Conservation (phyloP, 2,113 vertebrate genomes). For the Caretta caretta region DNA sequence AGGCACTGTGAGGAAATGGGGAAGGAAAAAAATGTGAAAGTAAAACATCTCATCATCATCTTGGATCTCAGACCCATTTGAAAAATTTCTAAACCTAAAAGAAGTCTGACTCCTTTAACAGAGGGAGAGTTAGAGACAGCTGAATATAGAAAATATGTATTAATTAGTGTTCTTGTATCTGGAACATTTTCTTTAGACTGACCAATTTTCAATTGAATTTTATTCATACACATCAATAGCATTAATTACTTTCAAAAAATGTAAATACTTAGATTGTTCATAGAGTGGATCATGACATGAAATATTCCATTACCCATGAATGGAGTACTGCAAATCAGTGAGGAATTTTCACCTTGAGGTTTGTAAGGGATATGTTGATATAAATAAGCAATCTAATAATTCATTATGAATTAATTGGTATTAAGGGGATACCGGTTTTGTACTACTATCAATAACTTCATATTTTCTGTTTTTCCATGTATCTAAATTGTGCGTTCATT, state of each 20-base stretch:
- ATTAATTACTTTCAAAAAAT: background rate
- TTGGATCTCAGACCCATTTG: background rate
- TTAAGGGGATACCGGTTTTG: rapidly evolving
- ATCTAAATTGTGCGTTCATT: background rate
- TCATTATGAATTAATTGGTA: background rate
- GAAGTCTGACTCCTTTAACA: background rate
- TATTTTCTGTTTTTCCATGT: background rate
- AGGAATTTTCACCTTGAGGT: background rate
- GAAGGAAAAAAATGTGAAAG: background rate
- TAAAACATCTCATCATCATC: background rate
- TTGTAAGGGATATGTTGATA: background rate
- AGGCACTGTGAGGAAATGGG: background rate
- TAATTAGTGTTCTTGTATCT: background rate
- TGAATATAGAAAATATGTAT: background rate
- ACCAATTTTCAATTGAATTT: background rate
- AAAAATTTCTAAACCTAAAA: background rate
- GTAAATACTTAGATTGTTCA: background rate
- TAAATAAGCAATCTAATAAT: background rate
- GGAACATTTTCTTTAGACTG: background rate
- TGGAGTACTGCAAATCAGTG: background rate
- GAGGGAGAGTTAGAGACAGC: background rate
- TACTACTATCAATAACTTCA: background rate
- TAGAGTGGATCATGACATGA: background rate
- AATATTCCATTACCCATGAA: background rate
- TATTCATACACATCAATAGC: background rate